Base-by-base conservation (phyloP, 2,888 invertebrate genomes). In the Drosophila setosimentum region DNA sequence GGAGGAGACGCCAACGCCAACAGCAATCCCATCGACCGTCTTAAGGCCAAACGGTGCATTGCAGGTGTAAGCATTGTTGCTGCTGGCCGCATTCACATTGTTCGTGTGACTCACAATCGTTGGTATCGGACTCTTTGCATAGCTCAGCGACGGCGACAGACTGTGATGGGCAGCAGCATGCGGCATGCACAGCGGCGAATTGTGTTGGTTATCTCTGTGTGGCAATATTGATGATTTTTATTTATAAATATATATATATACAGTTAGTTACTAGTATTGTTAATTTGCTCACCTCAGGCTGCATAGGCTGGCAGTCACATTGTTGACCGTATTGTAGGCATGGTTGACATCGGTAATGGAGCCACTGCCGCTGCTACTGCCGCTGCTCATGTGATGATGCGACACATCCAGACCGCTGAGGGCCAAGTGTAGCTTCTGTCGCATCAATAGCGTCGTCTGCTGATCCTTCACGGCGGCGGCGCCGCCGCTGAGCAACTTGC, bases 401-500 rank as follows among this genome's bases (percentile, higher is more conserved):
- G 61, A 42, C 42, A 81, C 71, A 63, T 84, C 87, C 93, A 94
- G 82, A 94, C 94, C 76, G 81, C 72, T 75, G 62, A 84, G 68
- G 13, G 72, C 80, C 45, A 87, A 70, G 62, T 87, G 87, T 67
- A 89, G 63, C 60, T 85, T 87, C 37, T 87, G 87, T 37, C 87
- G 87, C 78, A 84, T 91, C 70, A 78, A 89, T 92, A 80, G 92
- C 92, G 66, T 93, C 92, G 81, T 65, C 57, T 82, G 82, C n/a
- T 55, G 45, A n/a, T 92, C 92, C 72, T 94, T 93, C 18, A 55
- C 27, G 94, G 94, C 78, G 33, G 94, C 78, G 57, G 35, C 27
- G 94, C 94, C 78, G 37, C 94, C 78, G 59, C 94, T 78, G 93
- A 77, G 93, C 54, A 83, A 67, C 51, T 83, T 83, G 60, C 91